These are phyloP conservation scores for Buathra laborator DNA, from an alignment of 2,888 invertebrate genomes.

Conservation along the genomic window DNA sequence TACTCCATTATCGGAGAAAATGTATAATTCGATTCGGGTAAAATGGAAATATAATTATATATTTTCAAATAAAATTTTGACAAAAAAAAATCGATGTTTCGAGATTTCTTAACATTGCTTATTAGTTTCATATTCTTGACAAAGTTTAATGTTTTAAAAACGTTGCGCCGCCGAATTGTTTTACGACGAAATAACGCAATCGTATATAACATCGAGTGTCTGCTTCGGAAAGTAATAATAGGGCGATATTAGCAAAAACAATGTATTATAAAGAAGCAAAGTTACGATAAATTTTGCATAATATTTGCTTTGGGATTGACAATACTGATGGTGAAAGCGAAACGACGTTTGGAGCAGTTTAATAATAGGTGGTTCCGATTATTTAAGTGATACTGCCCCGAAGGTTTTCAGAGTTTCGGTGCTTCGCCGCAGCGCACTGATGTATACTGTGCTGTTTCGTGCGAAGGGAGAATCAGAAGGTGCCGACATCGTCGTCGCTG, in stretches of 20 bases:
- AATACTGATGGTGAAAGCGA: background rate
- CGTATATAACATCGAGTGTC: too few relatives aligned
- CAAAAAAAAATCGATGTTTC: too few relatives aligned
- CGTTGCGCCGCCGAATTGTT: too few relatives aligned
- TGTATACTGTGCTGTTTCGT: slow-evolving; percentile 17
- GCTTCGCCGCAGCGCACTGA: background rate
- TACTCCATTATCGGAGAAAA: background rate
- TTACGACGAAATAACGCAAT: too few relatives aligned
- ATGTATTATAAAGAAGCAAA: background rate
- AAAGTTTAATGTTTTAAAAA: too few relatives aligned
- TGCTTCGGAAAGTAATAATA: background rate
- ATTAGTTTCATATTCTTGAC: too few relatives aligned
- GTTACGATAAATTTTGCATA: background rate
- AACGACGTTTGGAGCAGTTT: background rate
- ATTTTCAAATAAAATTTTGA: background rate
- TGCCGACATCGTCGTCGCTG: slow-evolving; percentile 37
- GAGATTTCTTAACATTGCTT: too few relatives aligned
- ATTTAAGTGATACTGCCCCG: slow-evolving; percentile 32
- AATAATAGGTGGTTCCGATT: slow-evolving; percentile 16
- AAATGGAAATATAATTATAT: background rate
- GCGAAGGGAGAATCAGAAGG: slow-evolving; percentile 50
- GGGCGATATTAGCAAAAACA: background rate
- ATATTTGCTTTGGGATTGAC: slow-evolving; percentile 5
- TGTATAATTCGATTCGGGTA: background rate
- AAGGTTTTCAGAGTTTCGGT: slow-evolving; percentile 15